Conservation (phyloP, 2,113 vertebrate genomes). For the Chelonoidis abingdonii region DNA sequence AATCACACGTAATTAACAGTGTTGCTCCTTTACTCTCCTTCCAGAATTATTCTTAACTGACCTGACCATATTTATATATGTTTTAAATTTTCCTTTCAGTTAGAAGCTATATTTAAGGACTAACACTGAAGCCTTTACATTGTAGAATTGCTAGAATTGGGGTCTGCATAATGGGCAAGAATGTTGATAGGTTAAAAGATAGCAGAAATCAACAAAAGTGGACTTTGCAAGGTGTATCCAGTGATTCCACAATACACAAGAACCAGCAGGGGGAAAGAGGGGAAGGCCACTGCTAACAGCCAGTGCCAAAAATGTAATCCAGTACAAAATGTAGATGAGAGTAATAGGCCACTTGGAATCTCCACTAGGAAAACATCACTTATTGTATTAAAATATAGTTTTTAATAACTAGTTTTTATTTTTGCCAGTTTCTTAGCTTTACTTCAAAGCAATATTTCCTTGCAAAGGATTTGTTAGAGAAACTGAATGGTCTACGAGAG, state of each 20-base stretch:
- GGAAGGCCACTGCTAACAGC: conserved; percentile 16
- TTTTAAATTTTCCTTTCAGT: not conserved
- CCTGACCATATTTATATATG: not conserved
- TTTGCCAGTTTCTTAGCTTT: conserved; percentile 34
- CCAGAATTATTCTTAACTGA: not conserved
- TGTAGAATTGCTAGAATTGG: not conserved
- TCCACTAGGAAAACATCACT: conserved; percentile 54
- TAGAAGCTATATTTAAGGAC: not conserved
- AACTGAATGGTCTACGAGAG: not conserved
- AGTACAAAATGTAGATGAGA: conserved; percentile 20
- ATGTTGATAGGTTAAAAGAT: not conserved
- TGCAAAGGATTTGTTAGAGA: conserved; percentile 24
- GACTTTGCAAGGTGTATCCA: conserved; percentile 45
- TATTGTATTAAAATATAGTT: conserved; percentile 42
- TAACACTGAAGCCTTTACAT: not conserved
- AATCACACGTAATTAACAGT: not conserved
- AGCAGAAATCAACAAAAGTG: not conserved
- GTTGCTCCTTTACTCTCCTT: not conserved
- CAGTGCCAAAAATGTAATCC: conserved; percentile 42
- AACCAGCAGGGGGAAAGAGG: conserved; percentile 29
- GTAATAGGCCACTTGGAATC: conserved; percentile 41
- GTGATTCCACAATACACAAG: conserved; percentile 28
- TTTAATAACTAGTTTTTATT: conserved; percentile 50
- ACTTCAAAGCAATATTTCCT: conserved; percentile 58
- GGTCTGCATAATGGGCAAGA: not conserved